Percentiles rank a stretch among this genome's conserved stretches.
These are phyloP conservation scores for Cylindroiulus punctatus DNA, from an alignment of 2,888 invertebrate species.

Conservation along the genomic window DNA sequence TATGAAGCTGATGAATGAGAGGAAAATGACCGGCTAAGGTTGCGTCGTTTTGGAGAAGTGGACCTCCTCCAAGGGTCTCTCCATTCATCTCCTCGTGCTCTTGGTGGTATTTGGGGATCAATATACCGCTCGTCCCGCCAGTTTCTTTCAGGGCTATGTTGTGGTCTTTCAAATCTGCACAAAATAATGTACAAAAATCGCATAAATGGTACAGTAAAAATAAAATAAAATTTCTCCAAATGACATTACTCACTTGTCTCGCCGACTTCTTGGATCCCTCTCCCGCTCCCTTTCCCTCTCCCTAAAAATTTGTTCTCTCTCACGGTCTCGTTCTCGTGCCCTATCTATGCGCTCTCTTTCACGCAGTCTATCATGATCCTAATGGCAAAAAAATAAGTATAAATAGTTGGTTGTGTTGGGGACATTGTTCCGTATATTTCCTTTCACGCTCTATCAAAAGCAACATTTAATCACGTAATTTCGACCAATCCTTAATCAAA, in stretches of 20 bases:
- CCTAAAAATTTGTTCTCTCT: slow-evolving; percentile 47
- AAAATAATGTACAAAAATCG: too few relatives aligned
- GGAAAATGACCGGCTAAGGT: slow-evolving; percentile 57
- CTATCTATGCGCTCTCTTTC: slow-evolving; percentile 46
- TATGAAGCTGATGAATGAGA: slow-evolving; percentile 58
- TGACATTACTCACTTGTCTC: slow-evolving; percentile 52
- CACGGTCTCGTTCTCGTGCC: slow-evolving; percentile 49
- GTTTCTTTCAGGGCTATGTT: slow-evolving; percentile 53
- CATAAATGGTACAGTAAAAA: background rate
- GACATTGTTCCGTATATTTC: too few relatives aligned
- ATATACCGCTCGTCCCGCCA: slow-evolving; percentile 56
- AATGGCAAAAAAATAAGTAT: too few relatives aligned
- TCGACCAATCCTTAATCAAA: background rate
- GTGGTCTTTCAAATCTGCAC: slow-evolving; percentile 53
- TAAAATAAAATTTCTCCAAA: background rate
- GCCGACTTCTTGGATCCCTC: slow-evolving; percentile 47
- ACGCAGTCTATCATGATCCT: slow-evolving; percentile 48
- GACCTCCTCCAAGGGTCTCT: slow-evolving; percentile 83
- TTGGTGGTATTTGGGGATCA: slow-evolving; percentile 41
- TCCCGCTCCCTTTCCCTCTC: slow-evolving; percentile 51
- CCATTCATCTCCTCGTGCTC: slow-evolving; percentile 83
- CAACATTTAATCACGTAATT: too few relatives aligned
- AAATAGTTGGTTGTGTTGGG: too few relatives aligned
- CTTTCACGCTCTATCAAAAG: too few relatives aligned
- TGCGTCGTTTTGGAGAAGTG: slow-evolving; percentile 57